These are phyloP conservation scores for Theretra japonica DNA, from an alignment of 2,888 invertebrate genomes.

Conservation along the genomic window DNA sequence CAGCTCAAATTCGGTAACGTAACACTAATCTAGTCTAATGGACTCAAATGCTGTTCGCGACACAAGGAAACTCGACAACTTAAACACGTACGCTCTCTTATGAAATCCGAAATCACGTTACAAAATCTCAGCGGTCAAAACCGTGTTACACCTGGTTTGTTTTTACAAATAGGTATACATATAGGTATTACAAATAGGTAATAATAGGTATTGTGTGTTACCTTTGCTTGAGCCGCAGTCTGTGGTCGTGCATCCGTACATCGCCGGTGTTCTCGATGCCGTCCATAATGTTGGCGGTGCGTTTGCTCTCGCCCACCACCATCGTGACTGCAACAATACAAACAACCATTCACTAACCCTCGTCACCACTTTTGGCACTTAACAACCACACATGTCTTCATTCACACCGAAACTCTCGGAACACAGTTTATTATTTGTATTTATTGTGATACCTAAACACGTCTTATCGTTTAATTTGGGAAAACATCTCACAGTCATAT, in stretches of 20 bases:
- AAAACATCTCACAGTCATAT: conserved; percentile 66
- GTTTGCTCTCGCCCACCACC: conserved; percentile 91
- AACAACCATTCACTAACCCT: conserved; percentile 41
- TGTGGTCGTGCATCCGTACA: conserved; percentile 95
- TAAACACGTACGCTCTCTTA: neutral
- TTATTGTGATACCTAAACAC: neutral
- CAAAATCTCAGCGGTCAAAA: neutral
- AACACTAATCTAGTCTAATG: neutral
- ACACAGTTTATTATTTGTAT: neutral
- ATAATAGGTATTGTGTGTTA: conserved; percentile 58
- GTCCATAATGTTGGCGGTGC: conserved; percentile 93
- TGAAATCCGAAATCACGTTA: conserved; percentile 6
- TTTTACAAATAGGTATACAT: too few relatives aligned
- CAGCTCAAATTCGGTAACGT: neutral
- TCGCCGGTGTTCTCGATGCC: conserved; percentile 95
- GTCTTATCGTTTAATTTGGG: conserved; percentile 41
- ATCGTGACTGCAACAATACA: conserved; percentile 85
- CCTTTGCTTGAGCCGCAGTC: conserved; percentile 95
- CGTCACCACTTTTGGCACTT: conserved; percentile 19
- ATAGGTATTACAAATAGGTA: too few relatives aligned
- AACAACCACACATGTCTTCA: neutral
- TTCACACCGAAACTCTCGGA: neutral
- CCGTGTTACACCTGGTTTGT: neutral
- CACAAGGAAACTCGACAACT: neutral
- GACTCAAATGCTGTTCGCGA: neutral